Evolutionary conservation across 2,888 invertebrate genomes (phyloP), one percentile per base, ranked within the genome.

Genomic region (Drosophila mimica): DNA sequence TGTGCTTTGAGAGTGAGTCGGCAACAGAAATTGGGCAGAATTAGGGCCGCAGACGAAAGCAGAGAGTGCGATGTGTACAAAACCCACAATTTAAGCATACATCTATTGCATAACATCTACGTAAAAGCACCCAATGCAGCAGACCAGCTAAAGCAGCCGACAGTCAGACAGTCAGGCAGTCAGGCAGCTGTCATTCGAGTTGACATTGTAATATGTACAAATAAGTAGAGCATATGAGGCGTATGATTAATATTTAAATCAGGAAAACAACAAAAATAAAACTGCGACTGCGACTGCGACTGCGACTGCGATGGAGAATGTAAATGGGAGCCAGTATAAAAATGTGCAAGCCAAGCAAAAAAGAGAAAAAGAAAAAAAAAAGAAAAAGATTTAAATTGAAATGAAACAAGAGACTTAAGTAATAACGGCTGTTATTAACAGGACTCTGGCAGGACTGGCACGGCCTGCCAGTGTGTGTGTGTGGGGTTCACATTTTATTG

Each of bases 381-480:
- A 25, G 25, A 34, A 49, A 65, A 82, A 77, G 76, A 81, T 72
- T 74, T 69, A 82, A 81, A 81, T 82, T 81, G 81, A 80, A 82
- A 82, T 80, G 80, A 81, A 82, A 81, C 80, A 81, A 81, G 82
- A 82, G 81, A 82, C 82, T 82, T 81, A 83, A 82, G 83, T 79
- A 83, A 82, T 82, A 82, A 83, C 83, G 81, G 83, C 70, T 76
- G 82, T 81, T 82, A 81, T 82, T 81, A 83, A 81, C 82, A 81
- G 81, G 70, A 67, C 64, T 60, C 70, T 38, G 61, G 43, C 64
- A 36, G 48, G 62, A 58, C 46, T 31, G 46, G 15, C 28, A 43
- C 59, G 61, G 57, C 43, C 46, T 25, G 53, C 51, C 17, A 49
- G 36, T 36, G 40, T 51, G 15, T 51, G n/a, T 43, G 52, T 28